Base-by-base conservation (phyloP, 2,113 vertebrate species). In the Hyaena hyaena region DNA sequence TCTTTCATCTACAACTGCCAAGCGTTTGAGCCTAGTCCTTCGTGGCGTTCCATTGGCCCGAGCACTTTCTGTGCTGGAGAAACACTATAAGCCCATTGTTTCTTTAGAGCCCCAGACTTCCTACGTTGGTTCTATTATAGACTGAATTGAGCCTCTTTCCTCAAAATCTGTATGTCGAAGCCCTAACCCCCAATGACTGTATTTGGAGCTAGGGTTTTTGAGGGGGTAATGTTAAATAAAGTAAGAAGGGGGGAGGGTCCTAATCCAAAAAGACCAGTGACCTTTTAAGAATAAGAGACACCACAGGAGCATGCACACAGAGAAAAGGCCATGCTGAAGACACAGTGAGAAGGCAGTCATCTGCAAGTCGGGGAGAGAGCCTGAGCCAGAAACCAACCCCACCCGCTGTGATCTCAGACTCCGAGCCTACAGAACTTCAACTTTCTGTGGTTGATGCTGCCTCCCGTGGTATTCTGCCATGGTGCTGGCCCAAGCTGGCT, bases 361-460 rank as follows among this genome's bases (percentile, higher is more conserved):
- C 31, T 8, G 3, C 16, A 39, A 80, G 55, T 24, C 69, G n/a
- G 26, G 8, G 50, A 26, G 4, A 48, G 12, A 14, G 16, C 11
- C 4, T 39, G 33, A 11, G 24, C 26, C 19, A 45, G 93, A 50
- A 71, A 85, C 26, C 66, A 69, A 16, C 7, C 50, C 17, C 6
- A 10, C 31, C 1, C 1, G 66, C 17, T 17, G 12, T 28, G 61
- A 17, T 61, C 9, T 43, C 3, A 0, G 65, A 45, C 4, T 35
- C 48, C 19, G 5, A 58, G 19, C 24, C 19, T 71, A 43, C 53
- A 82, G n/a, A 50, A 4, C 15, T 3, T 55, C 14, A 39, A 33
- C 0, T 9, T 35, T 84, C 23, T 21, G 11, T 28, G 8, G 33
- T 19, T 24, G 55, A 69, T 50, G 19, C 16, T 5, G 1, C 12